These are phyloP conservation scores for Peromyscus polionotus DNA, from an alignment of 2,113 vertebrate species.

Conservation along the genomic window DNA sequence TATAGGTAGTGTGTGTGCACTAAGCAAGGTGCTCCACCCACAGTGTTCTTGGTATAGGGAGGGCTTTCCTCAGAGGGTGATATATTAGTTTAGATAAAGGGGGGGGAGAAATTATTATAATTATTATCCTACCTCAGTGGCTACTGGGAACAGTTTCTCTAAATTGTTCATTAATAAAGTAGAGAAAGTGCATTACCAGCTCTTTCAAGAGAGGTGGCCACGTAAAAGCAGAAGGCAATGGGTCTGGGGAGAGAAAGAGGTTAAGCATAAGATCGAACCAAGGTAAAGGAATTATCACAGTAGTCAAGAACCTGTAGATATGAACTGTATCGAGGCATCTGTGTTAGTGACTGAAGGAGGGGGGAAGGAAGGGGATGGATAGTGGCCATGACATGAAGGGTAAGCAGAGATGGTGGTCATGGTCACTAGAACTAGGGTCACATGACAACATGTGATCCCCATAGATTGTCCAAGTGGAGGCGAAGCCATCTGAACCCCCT, in stretches of 20 bases:
- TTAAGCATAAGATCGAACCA: not conserved
- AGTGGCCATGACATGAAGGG: too few relatives aligned
- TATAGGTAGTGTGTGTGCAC: not conserved
- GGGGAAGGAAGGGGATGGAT: not conserved
- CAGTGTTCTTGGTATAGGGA: not conserved
- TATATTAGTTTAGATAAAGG: not conserved
- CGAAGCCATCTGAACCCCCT: not conserved
- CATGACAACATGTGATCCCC: too few relatives aligned
- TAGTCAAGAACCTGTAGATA: not conserved
- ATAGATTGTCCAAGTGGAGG: not conserved
- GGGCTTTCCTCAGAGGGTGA: not conserved
- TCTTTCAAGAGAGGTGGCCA: not conserved
- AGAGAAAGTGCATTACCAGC: not conserved
- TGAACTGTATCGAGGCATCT: not conserved
- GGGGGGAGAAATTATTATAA: not conserved
- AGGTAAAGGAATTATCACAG: not conserved
- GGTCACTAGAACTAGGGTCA: too few relatives aligned
- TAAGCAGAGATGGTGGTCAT: not conserved
- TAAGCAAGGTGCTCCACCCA: accelerated
- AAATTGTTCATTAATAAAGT: not conserved
- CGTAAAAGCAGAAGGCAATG: not conserved
- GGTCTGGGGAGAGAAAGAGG: not conserved
- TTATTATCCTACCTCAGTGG: not conserved
- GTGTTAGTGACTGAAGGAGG: not conserved
- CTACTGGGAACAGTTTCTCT: not conserved